Conservation (phyloP, 2,797 vertebrate genomes). For the Helostoma temminkii region DNA sequence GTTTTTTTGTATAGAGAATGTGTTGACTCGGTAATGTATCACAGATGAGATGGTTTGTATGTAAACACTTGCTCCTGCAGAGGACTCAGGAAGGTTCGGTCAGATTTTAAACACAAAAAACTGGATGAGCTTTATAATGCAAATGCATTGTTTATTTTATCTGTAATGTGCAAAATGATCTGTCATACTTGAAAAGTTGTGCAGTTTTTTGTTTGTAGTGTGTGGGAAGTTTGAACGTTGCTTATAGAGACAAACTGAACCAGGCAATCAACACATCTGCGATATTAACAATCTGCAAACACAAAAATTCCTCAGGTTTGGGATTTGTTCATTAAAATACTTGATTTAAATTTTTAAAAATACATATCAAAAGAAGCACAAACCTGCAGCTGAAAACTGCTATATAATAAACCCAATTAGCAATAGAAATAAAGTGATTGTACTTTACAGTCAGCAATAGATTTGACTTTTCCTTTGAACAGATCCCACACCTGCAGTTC, state of each 20-base stretch:
- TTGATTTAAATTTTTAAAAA: neutral
- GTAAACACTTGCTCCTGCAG: neutral
- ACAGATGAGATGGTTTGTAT: slow-evolving; percentile 7
- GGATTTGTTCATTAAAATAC: slow-evolving; percentile 17
- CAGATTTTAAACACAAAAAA: slow-evolving; percentile 5
- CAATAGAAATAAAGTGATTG: slow-evolving; percentile 25
- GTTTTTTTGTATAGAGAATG: neutral
- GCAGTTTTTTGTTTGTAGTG: slow-evolving; percentile 32
- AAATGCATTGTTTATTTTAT: slow-evolving; percentile 36
- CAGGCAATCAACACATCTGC: neutral
- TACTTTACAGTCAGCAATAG: slow-evolving; percentile 1
- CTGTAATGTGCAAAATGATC: slow-evolving; percentile 21
- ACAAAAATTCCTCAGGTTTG: neutral
- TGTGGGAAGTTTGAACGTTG: slow-evolving; percentile 31
- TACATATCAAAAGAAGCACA: slow-evolving; percentile 57
- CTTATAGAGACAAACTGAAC: slow-evolving; percentile 18
- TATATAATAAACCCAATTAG: slow-evolving; percentile 10
- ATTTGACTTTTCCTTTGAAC: neutral
- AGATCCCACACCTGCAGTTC: slow-evolving; percentile 27
- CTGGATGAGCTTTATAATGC: slow-evolving; percentile 23
- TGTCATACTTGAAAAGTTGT: slow-evolving; percentile 28
- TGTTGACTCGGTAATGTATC: slow-evolving; percentile 14
- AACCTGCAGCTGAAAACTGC: neutral
- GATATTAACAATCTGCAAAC: neutral
- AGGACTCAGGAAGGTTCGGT: slow-evolving; percentile 16